phyloP scores from a whole-genome alignment of 2,888 invertebrate genomes.

The Melanostoma mellinum region DNA sequence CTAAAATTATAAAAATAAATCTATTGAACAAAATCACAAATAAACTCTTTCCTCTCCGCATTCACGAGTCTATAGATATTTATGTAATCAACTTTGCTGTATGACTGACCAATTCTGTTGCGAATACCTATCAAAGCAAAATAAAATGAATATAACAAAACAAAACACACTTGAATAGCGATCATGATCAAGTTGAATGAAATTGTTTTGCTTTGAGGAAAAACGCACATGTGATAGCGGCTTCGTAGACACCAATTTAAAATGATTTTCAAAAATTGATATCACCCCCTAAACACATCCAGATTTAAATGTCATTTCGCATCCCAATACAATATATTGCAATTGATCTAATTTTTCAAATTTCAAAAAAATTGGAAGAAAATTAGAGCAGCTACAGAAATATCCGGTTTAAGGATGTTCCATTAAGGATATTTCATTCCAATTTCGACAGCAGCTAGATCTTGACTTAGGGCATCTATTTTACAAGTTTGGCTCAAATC shows the following conservation, averaged over 20 bases:
- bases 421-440: conserved; percentile 2
- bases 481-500: not conserved
- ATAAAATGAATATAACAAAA: conserved; percentile 38
- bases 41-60: too few species aligned
- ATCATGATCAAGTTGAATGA: conserved; percentile 65
- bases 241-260: conserved; percentile 75
- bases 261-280: conserved; percentile 78
- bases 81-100: too few species aligned
- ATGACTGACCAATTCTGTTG: not conserved
- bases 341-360: conserved; percentile 77
- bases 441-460: not conserved
- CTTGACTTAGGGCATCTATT: not conserved
- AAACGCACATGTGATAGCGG: conserved; percentile 55
- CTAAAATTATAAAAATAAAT: too few species aligned
- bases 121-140: not conserved
- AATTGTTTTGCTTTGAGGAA: conserved; percentile 26
- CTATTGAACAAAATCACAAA: too few species aligned
- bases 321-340: not conserved
- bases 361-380: conserved; percentile 76
- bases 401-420: conserved; percentile 39
- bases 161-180: conserved; percentile 4
- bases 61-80: too few species aligned
- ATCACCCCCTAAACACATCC: conserved; percentile 71
- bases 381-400: conserved; percentile 60
- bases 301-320: conserved; percentile 48